Evolutionary conservation across 2,888 invertebrate genomes (phyloP).

Genomic region (Ophraella communa): DNA sequence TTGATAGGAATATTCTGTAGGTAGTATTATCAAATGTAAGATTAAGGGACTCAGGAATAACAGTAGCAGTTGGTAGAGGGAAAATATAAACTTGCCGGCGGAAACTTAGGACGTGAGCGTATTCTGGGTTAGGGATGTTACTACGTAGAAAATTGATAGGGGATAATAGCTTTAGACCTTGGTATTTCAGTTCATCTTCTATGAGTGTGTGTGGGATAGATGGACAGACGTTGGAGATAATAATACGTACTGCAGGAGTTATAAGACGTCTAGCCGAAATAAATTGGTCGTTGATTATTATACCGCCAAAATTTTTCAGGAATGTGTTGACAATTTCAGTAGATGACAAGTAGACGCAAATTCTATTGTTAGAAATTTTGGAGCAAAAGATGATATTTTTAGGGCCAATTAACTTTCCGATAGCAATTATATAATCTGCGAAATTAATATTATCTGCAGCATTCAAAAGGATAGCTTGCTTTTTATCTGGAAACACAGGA

Average conservation of each 20-base stretch:
- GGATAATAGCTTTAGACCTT: neutral
- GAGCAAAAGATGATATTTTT: neutral
- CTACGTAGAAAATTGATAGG: neutral
- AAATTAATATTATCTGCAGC: neutral
- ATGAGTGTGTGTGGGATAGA: neutral
- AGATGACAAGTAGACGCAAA: neutral
- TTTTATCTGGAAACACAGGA: too few relatives aligned
- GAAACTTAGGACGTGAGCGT: neutral
- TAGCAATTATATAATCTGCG: neutral
- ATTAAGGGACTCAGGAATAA: too few relatives aligned
- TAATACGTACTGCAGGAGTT: neutral
- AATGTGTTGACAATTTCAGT: neutral
- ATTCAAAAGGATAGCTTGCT: neutral
- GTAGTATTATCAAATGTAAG: too few relatives aligned
- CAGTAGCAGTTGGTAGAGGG: too few relatives aligned
- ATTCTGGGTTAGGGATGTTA: neutral
- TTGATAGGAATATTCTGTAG: too few relatives aligned
- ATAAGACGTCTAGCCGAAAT: neutral
- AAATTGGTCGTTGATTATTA: neutral
- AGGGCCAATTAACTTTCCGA: neutral
- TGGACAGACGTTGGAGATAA: neutral
- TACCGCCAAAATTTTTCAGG: neutral
- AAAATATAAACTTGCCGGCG: too few relatives aligned
- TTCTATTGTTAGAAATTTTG: neutral
- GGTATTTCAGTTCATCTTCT: neutral